phyloP scores from a whole-genome alignment of 2,113 vertebrate genomes.

The Pseudorectes ferrugineus region DNA sequence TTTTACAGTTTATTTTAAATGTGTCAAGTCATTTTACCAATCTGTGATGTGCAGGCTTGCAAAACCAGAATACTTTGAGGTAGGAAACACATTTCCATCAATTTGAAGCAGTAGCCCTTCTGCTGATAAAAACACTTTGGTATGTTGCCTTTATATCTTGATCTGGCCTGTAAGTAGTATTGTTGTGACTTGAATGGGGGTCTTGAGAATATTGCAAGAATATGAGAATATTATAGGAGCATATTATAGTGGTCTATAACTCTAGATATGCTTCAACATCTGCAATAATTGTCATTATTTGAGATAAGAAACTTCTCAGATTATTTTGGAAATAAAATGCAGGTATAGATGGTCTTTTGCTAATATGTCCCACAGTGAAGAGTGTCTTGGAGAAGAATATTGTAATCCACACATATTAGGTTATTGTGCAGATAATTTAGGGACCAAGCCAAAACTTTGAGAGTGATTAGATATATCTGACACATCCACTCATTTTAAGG shows the following conservation, averaged over 20 bases:
- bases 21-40: background rate
- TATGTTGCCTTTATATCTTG: background rate
- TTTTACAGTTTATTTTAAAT: background rate
- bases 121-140: background rate
- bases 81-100: background rate
- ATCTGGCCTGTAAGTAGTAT: background rate
- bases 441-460: background rate
- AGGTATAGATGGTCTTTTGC: background rate
- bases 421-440: background rate
- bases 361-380: background rate
- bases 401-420: background rate
- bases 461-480: background rate
- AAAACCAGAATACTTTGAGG: background rate
- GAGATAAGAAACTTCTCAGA: background rate
- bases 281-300: background rate
- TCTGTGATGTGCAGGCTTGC: background rate
- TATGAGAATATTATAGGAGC: background rate
- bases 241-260: background rate
- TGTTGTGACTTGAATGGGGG: background rate
- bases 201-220: background rate
- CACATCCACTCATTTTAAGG: background rate
- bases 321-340: background rate
- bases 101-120: background rate
- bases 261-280: background rate
- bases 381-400: background rate